These are phyloP conservation scores for Corynorhinus townsendii DNA, from an alignment of 2,113 vertebrate genomes.

Conservation along the genomic window DNA sequence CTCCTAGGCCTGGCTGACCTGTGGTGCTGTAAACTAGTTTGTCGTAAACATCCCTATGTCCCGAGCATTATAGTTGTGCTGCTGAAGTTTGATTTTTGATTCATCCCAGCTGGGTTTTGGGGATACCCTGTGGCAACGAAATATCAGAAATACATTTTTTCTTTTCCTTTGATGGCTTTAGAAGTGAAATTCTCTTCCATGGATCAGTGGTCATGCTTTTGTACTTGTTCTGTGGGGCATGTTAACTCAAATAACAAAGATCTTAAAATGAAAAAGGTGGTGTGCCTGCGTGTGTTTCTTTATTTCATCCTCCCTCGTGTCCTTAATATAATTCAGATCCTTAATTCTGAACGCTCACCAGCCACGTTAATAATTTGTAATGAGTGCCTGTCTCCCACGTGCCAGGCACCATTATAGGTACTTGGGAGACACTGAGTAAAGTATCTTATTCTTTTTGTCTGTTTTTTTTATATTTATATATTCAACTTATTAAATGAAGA, in stretches of 20 bases:
- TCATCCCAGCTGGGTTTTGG: background rate
- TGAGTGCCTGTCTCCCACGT: background rate
- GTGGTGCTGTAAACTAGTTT: background rate
- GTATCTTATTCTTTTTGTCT: background rate
- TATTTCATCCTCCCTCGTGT: background rate
- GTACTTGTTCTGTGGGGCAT: background rate
- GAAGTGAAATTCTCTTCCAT: background rate
- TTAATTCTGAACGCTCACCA: background rate
- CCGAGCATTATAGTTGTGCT: background rate
- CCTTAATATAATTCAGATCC: background rate
- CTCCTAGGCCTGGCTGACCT: too few relatives aligned
- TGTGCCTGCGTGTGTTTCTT: background rate
- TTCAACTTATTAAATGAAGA: background rate
- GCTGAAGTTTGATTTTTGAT: conserved; percentile 2
- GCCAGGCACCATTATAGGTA: background rate
- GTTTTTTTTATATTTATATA: background rate
- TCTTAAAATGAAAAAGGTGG: background rate
- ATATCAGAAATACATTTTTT: background rate
- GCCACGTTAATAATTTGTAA: background rate
- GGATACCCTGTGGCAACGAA: background rate
- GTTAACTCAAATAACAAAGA: background rate
- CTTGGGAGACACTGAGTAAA: background rate
- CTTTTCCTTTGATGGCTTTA: background rate
- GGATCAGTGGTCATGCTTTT: background rate
- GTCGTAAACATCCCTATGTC: background rate